Evolutionary conservation across 2,113 vertebrate genomes (phyloP).

Genomic region (Oreochromis niloticus): DNA sequence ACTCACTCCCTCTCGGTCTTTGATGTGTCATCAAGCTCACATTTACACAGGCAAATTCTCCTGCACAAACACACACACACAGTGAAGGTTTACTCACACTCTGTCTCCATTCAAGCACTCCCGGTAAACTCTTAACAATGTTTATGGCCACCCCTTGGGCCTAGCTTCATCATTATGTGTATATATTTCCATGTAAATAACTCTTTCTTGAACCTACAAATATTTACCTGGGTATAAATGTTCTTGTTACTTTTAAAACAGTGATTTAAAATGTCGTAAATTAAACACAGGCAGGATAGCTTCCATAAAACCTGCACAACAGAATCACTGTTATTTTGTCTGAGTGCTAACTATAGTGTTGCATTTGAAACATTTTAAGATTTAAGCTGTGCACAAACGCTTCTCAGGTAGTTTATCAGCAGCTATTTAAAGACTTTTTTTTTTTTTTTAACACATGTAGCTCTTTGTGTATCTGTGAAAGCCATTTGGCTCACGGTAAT

Average conservation of each 20-base stretch:
- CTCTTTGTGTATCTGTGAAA: background rate
- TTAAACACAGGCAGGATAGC: background rate
- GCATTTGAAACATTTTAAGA: background rate
- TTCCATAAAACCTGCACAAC: background rate
- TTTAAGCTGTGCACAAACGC: background rate
- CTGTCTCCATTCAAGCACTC: background rate
- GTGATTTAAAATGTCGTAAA: background rate
- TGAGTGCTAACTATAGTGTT: background rate
- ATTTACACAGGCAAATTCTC: background rate
- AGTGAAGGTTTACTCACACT: background rate
- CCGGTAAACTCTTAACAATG: background rate
- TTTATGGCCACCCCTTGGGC: background rate
- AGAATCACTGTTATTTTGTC: background rate
- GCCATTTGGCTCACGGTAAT: background rate
- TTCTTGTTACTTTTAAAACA: background rate
- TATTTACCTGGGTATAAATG: background rate
- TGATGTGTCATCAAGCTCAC: background rate
- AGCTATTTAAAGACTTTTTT: background rate
- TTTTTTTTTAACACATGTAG: background rate
- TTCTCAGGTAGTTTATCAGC: background rate
- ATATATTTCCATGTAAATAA: background rate
- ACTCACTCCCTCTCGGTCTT: background rate
- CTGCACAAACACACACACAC: background rate
- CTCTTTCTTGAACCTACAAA: background rate
- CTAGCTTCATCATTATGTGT: background rate